Base-by-base conservation (phyloP, 2,888 invertebrate species). In the Embidobia sp. region DNA sequence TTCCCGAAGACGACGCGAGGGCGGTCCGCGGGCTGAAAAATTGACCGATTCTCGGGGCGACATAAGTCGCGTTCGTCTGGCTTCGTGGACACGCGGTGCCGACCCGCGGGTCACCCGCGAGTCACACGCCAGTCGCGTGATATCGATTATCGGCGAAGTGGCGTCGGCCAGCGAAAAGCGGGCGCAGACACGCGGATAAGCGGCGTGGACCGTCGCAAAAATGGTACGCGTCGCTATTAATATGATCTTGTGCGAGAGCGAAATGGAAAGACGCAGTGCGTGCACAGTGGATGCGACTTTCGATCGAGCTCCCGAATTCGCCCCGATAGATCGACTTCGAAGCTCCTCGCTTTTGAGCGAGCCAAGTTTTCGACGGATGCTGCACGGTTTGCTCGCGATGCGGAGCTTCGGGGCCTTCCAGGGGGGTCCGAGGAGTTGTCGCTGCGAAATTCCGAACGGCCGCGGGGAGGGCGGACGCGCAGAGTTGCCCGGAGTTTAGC, bases 81-180 rank as follows among this genome's bases (percentile, higher is more conserved):
- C 13, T 26, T 44, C 13, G 26, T 29, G 4, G 29, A 18, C 1
- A 22, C 10, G 18, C 42, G n/a, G 13, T 4, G 42, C 7, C 7
- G 13, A 5, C 42, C 18, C 7, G 15, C 29, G 18, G 10, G 6
- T 15, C 15, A 7, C 16, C 13, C 48, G 57, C 40, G 57, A 48
- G 49, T 57, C 53, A 7, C 22, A 42, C 55, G 67, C 0, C 22
- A 10, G 48, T 59, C 37, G 61, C 53, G 61, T 46, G 70, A 46
- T 70, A 70, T 70, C 61, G 70, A 70, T 70, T 70, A 70, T 53
- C 70, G 67, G 57, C 67, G 27, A 57, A 67, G 61, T 59, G 61
- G 69, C 59, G 69, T 70, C 51, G 33, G 44, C 19, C 42, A 67
- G 16, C 57, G 26, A 67, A 26, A 63, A 35, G 42, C 19, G 6